Percentiles rank a stretch among this genome's conserved stretches.
Conservation (phyloP, 2,888 invertebrate genomes). For the Tolmerus cingulatus region DNA sequence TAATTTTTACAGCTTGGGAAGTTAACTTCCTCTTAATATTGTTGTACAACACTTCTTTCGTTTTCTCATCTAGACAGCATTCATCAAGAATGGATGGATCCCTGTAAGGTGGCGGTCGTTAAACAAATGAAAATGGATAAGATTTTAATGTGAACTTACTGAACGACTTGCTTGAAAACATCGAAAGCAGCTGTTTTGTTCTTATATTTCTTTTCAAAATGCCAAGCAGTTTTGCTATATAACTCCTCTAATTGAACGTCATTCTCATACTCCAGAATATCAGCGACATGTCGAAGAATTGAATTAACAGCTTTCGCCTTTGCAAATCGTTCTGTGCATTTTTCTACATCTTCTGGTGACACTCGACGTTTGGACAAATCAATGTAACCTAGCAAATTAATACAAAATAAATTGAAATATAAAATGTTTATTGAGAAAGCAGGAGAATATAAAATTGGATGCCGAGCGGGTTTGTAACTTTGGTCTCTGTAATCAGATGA, state of each 20-base stretch:
- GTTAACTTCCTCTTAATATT: conserved; percentile 96
- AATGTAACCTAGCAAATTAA: conserved; percentile 80
- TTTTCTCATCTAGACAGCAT: conserved; percentile 91
- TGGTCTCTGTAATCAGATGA: too few species aligned
- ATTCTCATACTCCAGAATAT: conserved; percentile 87
- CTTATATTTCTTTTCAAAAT: conserved; percentile 96
- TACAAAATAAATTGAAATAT: conserved; percentile 49
- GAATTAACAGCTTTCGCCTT: conserved; percentile 99
- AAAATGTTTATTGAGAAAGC: too few species aligned
- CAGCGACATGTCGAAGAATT: conserved; percentile 96
- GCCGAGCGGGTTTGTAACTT: too few species aligned
- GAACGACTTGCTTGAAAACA: conserved; percentile 97
- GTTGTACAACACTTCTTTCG: conserved; percentile 88
- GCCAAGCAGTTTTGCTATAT: conserved; percentile 97
- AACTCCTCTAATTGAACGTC: conserved; percentile 94
- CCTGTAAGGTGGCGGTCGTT: conserved; percentile 66
- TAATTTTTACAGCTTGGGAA: conserved; percentile 95
- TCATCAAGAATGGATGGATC: conserved; percentile 95
- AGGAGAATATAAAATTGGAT: too few species aligned
- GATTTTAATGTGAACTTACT: conserved; percentile 69
- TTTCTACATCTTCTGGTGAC: conserved; percentile 96
- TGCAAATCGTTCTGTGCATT: conserved; percentile 97
- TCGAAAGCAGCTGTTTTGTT: conserved; percentile 97
- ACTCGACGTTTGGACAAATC: conserved; percentile 99
- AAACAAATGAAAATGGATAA: not conserved